A percentile compares a stretch with the other conserved stretches of the same genome.
phyloP scores from a whole-genome alignment of 2,888 invertebrate species.

The Choristoneura rosaceana region DNA sequence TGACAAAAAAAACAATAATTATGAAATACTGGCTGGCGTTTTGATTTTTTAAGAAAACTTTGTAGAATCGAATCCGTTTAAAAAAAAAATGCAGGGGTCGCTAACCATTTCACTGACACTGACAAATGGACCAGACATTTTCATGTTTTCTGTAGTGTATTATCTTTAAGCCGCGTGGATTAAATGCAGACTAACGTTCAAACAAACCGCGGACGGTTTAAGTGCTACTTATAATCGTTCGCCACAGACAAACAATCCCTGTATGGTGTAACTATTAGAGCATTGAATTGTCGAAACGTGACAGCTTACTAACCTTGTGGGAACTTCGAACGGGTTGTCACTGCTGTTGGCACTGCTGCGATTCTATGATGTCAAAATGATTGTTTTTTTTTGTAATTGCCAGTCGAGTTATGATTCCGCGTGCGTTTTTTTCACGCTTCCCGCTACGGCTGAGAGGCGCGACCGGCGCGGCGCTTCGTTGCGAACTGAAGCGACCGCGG shows the following conservation, averaged over 20 bases:
- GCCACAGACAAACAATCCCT: slow-evolving; percentile 41
- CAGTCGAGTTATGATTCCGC: slow-evolving; percentile 31
- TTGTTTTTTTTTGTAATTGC: slow-evolving; percentile 16
- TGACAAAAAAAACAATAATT: too few relatives aligned
- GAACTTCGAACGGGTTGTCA: not conserved
- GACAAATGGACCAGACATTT: slow-evolving; percentile 18
- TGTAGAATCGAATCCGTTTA: too few relatives aligned
- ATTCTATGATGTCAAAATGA: not conserved
- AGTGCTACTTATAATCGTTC: slow-evolving; percentile 47
- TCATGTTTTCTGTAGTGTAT: slow-evolving; percentile 27
- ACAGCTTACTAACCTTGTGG: slow-evolving; percentile 66
- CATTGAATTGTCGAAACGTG: slow-evolving; percentile 76
- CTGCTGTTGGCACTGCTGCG: not conserved
- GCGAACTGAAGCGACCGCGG: slow-evolving; percentile 61
- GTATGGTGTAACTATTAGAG: slow-evolving; percentile 60
- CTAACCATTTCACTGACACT: not conserved
- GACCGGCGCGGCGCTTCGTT: slow-evolving; percentile 58
- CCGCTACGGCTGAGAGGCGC: slow-evolving; percentile 28
- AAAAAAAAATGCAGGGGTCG: slow-evolving; percentile 9
- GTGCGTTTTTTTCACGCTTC: slow-evolving; percentile 33
- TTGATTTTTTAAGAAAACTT: too few relatives aligned
- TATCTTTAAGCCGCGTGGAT: slow-evolving; percentile 43
- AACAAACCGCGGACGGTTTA: slow-evolving; percentile 61
- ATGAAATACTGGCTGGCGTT: too few relatives aligned
- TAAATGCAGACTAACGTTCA: slow-evolving; percentile 57